Percentiles rank a stretch among this genome's conserved stretches.
These are phyloP conservation scores for Zaprionus davidi DNA, from an alignment of 1,140 invertebrate species.

Conservation along the genomic window DNA sequence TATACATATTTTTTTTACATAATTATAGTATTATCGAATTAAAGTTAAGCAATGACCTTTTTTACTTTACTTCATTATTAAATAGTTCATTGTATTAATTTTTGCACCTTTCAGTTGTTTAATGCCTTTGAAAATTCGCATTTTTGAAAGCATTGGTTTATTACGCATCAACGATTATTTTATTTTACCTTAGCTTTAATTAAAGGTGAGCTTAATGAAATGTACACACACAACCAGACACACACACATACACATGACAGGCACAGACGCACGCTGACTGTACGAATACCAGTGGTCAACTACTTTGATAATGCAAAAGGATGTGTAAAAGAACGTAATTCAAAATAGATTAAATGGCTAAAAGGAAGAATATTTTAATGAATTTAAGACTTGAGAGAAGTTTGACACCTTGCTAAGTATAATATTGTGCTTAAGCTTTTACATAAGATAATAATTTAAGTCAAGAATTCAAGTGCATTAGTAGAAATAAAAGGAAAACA, in stretches of 20 bases:
- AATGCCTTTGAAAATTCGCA: neutral
- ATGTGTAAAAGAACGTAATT: neutral
- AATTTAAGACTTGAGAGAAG: neutral
- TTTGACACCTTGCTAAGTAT: no score
- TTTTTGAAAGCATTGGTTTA: slow-evolving; percentile 4
- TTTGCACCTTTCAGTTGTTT: neutral
- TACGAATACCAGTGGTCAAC: no score
- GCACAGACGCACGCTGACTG: neutral
- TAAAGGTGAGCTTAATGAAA: slow-evolving; percentile 27
- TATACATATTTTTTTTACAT: no score
- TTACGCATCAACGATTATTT: slow-evolving; percentile 14
- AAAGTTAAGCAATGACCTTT: no score
- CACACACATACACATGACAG: neutral
- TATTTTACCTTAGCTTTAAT: slow-evolving; percentile 15
- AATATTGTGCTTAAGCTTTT: no score
- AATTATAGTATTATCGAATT: no score
- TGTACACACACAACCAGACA: neutral
- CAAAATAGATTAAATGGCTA: no score
- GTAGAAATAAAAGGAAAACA: no score
- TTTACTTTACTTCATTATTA: neutral
- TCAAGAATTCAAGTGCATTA: no score
- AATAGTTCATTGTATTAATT: neutral
- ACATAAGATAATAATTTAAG: no score
- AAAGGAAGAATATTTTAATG: neutral
- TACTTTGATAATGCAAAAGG: neutral